Evolutionary conservation across 2,797 vertebrate species (phyloP).

Genomic region (Chaetophractus vellerosus): DNA sequence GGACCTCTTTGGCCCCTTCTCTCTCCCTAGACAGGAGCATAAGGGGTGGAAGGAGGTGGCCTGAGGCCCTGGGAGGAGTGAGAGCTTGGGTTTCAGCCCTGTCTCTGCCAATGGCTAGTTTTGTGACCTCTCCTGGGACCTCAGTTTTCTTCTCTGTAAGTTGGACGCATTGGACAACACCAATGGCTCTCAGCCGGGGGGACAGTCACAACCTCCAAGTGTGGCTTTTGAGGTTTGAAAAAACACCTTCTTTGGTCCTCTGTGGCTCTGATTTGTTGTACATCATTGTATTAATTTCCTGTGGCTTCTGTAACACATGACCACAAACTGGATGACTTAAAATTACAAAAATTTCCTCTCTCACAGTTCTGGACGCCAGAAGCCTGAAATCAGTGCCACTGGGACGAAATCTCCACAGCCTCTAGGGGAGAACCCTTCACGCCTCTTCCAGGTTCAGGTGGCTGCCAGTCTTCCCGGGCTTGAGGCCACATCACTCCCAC

Average conservation of each 20-base stretch:
- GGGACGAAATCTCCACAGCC: neutral
- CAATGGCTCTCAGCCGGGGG: neutral
- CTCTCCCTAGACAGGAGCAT: neutral
- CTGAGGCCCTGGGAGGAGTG: neutral
- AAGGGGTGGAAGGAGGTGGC: neutral
- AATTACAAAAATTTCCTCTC: neutral
- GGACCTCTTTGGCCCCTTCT: neutral
- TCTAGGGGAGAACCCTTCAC: neutral
- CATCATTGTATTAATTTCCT: neutral
- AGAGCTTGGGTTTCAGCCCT: neutral
- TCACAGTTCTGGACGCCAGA: neutral
- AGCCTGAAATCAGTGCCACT: neutral
- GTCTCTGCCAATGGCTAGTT: neutral
- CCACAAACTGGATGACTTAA: neutral
- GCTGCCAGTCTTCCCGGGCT: neutral
- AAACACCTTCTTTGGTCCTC: neutral
- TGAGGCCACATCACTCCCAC: neutral
- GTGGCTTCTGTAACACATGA: neutral
- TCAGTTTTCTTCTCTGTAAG: constrained; percentile 53
- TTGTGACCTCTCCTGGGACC: neutral
- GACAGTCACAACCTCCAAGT: neutral
- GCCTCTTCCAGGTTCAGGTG: neutral
- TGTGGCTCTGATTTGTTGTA: neutral
- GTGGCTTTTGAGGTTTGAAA: neutral
- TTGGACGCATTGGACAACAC: neutral